These are phyloP conservation scores for Tiphia femorata DNA, from an alignment of 2,888 invertebrate genomes.

Conservation along the genomic window DNA sequence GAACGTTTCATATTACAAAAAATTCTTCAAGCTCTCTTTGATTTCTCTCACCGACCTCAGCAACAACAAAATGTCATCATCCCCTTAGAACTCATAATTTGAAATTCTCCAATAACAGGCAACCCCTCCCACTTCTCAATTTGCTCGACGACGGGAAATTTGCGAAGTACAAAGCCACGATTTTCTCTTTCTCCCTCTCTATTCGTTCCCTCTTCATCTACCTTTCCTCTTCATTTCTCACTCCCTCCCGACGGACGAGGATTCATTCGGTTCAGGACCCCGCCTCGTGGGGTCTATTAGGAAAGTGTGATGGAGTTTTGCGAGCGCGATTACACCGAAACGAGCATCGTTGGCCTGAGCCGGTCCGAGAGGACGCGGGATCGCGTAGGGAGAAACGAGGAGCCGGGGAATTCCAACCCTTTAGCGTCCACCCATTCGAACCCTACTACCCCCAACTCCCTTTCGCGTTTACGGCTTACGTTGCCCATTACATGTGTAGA, in stretches of 20 bases:
- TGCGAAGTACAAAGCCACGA: slow-evolving; percentile 30
- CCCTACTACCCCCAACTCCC: too few relatives aligned
- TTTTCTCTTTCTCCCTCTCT: slow-evolving; percentile 49
- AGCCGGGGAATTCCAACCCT: slow-evolving; percentile 55
- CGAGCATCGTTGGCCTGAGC: too few relatives aligned
- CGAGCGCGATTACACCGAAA: slow-evolving; percentile 70
- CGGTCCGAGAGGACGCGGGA: too few relatives aligned
- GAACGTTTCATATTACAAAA: too few relatives aligned
- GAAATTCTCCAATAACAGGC: too few relatives aligned
- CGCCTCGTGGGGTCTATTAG: slow-evolving; percentile 67
- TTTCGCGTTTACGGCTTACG: too few relatives aligned
- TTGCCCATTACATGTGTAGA: too few relatives aligned
- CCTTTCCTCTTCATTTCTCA: not conserved
- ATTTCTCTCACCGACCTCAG: too few relatives aligned
- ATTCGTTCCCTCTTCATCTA: not conserved
- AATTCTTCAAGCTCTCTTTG: too few relatives aligned
- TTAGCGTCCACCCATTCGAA: slow-evolving; percentile 50
- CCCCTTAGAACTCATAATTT: not conserved
- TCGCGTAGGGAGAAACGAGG: too few relatives aligned
- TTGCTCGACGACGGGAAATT: slow-evolving; percentile 38
- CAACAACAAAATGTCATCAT: not conserved
- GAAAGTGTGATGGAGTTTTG: slow-evolving; percentile 70
- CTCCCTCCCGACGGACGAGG: too few relatives aligned
- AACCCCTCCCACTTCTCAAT: not conserved
- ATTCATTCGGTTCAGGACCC: too few relatives aligned